Evolutionary conservation across 2,113 vertebrate genomes (phyloP).

Genomic region (Xerus inauris): DNA sequence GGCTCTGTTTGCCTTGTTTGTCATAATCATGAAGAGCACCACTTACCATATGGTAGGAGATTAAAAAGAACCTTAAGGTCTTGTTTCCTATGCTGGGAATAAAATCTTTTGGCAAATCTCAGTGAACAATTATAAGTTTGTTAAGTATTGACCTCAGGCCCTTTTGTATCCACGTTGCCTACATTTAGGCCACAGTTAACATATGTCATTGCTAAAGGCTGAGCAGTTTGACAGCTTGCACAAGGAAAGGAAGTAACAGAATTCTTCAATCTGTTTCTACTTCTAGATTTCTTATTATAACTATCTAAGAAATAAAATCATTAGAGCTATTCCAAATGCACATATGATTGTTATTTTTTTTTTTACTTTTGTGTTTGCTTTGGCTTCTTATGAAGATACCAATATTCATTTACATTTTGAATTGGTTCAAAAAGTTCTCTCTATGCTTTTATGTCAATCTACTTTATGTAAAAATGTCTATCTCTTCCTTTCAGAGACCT

Average conservation of each 20-base stretch:
- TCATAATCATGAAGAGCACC: neutral
- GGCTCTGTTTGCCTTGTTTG: slow-evolving; percentile 27
- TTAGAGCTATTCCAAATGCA: neutral
- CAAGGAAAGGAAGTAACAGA: neutral
- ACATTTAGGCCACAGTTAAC: neutral
- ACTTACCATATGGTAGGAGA: slow-evolving; percentile 30
- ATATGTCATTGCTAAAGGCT: neutral
- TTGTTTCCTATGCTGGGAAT: slow-evolving; percentile 53
- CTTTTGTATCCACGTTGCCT: slow-evolving; percentile 57
- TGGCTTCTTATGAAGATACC: neutral
- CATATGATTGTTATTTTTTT: neutral
- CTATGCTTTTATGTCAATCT: neutral
- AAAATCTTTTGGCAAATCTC: slow-evolving; percentile 46
- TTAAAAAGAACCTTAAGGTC: slow-evolving; percentile 49
- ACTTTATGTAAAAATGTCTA: neutral
- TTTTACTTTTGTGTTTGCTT: neutral
- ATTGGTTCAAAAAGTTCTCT: slow-evolving; percentile 14
- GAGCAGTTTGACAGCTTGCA: neutral
- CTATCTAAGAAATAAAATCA: slow-evolving; percentile 26
- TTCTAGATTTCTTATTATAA: slow-evolving; percentile 8
- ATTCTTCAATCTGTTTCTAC: neutral
- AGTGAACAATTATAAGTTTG: slow-evolving; percentile 48
- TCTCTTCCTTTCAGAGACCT: neutral
- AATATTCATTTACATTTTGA: neutral
- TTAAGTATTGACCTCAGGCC: neutral